A percentile compares a stretch with the other conserved stretches of the same genome.
Evolutionary conservation across 1,140 invertebrate species (phyloP).

Genomic region (Prorops nasuta): DNA sequence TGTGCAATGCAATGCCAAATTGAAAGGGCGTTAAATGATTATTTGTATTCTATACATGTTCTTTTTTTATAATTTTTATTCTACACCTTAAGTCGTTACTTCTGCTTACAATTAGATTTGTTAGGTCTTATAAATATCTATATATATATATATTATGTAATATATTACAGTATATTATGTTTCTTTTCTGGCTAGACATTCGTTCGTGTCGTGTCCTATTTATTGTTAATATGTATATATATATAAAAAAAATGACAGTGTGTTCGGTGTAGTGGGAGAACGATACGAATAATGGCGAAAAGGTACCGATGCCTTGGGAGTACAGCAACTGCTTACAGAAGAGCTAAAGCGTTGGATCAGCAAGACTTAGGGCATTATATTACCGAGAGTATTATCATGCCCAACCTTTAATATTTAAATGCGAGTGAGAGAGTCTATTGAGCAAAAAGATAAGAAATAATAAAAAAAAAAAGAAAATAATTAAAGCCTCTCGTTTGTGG

Average conservation of each 20-base stretch:
- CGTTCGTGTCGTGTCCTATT: conserved; percentile 21
- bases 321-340: conserved; percentile 46
- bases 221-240: conserved; percentile 23
- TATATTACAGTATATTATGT: too few species aligned
- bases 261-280: conserved; percentile 13
- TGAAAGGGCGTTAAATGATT: too few species aligned
- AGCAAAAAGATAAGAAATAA: conserved; percentile 30
- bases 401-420: conserved; percentile 58
- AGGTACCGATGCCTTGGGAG: conserved; percentile 46
- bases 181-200: conserved; percentile 16
- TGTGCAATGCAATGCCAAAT: too few species aligned
- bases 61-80: too few species aligned
- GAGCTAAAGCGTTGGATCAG: conserved; percentile 54
- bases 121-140: too few species aligned
- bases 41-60: too few species aligned
- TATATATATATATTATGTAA: too few species aligned
- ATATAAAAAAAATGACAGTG: conserved; percentile 9
- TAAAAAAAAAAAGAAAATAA: conserved; percentile 30
- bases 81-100: too few species aligned
- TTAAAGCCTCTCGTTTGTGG: conserved; percentile 54
- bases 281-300: conserved; percentile 22
- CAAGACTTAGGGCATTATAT: conserved; percentile 59
- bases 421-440: conserved; percentile 52
- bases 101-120: too few species aligned
- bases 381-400: conserved; percentile 57